These are phyloP conservation scores for Manis javanica DNA, from an alignment of 2,797 vertebrate genomes.

Conservation along the genomic window DNA sequence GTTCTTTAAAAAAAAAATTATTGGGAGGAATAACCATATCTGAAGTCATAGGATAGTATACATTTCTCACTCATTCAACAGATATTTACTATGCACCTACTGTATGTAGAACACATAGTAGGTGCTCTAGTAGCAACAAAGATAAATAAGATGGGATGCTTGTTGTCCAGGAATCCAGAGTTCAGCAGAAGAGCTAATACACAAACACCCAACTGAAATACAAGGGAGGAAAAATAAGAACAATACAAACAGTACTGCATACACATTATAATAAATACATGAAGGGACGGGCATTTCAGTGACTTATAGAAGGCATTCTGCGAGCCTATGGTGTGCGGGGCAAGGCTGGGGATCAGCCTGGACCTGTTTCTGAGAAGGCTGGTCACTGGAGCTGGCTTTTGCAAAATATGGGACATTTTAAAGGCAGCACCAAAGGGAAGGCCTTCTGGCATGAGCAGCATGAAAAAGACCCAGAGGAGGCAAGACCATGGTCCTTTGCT, in stretches of 20 bases:
- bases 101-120: background rate
- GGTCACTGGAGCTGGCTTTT: background rate
- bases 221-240: background rate
- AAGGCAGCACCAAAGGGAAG: background rate
- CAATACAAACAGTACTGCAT: too few relatives aligned
- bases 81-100: background rate
- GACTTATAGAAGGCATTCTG: background rate
- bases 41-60: background rate
- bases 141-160: background rate
- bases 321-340: background rate
- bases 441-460: background rate
- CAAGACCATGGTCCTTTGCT: fast-evolving
- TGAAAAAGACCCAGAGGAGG: background rate
- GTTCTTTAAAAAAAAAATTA: background rate
- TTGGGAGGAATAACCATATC: too few relatives aligned
- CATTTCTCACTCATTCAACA: background rate
- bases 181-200: background rate
- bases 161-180: background rate
- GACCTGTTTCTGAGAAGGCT: background rate
- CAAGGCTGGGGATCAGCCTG: background rate
- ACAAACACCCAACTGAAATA: background rate
- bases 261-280: background rate
- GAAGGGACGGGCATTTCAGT: background rate
- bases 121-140: background rate
- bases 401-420: background rate